Evolutionary conservation across 2,113 vertebrate genomes (phyloP), one percentile per base, ranked within the genome.

Genomic region (Chlorodrepanis virens): DNA sequence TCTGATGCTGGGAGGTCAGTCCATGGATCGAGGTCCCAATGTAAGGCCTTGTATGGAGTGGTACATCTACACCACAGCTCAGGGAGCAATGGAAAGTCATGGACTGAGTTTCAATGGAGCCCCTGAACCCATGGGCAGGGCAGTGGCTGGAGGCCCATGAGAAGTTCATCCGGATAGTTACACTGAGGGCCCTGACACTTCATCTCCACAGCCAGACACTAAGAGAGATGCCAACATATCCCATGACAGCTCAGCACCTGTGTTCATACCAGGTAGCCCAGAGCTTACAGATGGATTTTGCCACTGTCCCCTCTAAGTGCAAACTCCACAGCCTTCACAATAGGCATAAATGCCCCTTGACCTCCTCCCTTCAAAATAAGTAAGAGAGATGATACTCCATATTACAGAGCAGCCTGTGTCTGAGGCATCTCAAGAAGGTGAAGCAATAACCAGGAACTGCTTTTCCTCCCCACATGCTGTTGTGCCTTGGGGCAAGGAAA

Each of bases 401-500:
- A 11, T 28, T 77, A 52, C 68, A 74, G 64, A 86, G 39, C 47
- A 87, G 44, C 18, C 65, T 50, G 33, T 37, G 33, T 74, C 45
- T 61, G 49, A 54, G 42, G 39, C 40, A 33, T 28, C 1, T 0
- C 59, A 74, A 77, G 68, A 78, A 79, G 61, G 69, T 2, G 6
- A 44, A 53, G 70, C 28, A 78, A 77, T 42, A 65, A 76, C 11
- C 63, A 80, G 63, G 67, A 91, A 53, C 52, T 79, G 40, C 65
- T 67, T 72, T 75, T 75, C 31, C 49, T 89, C 81, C 40, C 60
- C 40, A 31, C 56, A n/a, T 27, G 61, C 56, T 78, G 86, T 54
- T 65, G 52, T 85, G 89, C 91, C 90, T 44, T 29, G 25, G 70
- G 84, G 91, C 50, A 95, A 63, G 90, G 74, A 91, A 93, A 82